Base-by-base conservation (phyloP, 2,888 invertebrate genomes). In the Hydropsyche betteni region DNA sequence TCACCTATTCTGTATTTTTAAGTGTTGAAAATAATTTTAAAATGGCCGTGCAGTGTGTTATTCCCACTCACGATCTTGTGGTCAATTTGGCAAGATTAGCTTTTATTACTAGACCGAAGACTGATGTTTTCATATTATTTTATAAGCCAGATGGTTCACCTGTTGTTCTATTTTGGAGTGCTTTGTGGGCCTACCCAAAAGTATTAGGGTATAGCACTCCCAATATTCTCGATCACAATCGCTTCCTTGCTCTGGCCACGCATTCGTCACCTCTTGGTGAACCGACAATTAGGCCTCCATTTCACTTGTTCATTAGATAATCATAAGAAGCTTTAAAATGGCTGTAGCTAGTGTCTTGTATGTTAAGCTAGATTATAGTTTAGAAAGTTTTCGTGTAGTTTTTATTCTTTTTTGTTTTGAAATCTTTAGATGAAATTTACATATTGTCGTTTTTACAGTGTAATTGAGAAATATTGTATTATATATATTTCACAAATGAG, bases 291-390 rank as follows among this genome's bases (percentile, higher is more conserved):
- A 51, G 44, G 71, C 61, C 58, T 34, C 24, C 72, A 33, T 55
- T 55, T 69, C 74, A 71, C 72, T 72, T 55, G 68, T 70, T 79
- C 70, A 70, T 77, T 79, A 79, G 78, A 79, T 78, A 78, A 78
- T 78, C 77, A 79, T 76, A 64, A 75, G 70, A 79, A 79, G 79
- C 79, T 79, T 79, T 79, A 79, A 78, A 70, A 38, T 76, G 79
- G 79, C 79, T 77, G 79, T 79, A 79, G 79, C 34, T 79, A 78
- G 79, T 79, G 79, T 79, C 79, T 79, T 79, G 75, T 79, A 79
- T 74, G 76, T 76, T 79, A 76, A 77, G 77, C 73, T 64, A 68
- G 52, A 50, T 73, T 51, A 61, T 74, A 77, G 76, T 69, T 74
- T 76, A 78, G 76, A 74, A 58, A 38, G 71, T 71, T 77, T 74